Evolutionary conservation across 2,113 vertebrate species (phyloP), one percentile per base, ranked within the genome.

Genomic region (Miniopterus natalensis): DNA sequence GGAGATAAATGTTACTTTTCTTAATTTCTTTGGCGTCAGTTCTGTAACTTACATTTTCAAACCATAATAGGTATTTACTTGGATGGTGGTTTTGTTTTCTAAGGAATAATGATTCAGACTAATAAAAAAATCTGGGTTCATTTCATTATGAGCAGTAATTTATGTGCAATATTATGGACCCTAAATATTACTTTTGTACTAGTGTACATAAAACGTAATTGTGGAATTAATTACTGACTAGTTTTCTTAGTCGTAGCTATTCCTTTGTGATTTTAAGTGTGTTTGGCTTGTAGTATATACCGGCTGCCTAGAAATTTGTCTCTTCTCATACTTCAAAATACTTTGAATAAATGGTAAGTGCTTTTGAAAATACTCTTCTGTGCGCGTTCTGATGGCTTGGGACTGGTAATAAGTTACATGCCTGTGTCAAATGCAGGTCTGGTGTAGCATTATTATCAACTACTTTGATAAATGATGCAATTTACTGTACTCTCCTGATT

Each of bases 391-490:
- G 49, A 77, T 94, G 66, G 42, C 66, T 81, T 75, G 85, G 78
- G 59, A 94, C 74, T 63, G 45, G 88, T 55, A 84, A 77, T 95
- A 94, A 94, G 75, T 79, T 93, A 88, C 2, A 0, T 40, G 61
- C 40, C 55, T 53, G 15, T 95, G 93, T 94, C 93, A 87, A 92
- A 47, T 49, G 21, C 61, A 57, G 83, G 87, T 88, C 68, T 89
- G 63, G 36, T 79, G 23, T 63, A 70, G 66, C 84, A 93, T 94
- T 96, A 92, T 94, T 93, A 92, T 71, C 74, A 94, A 87, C 61
- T 96, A 36, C 70, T 84, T 95, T 97, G 95, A 96, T 89, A 90
- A 95, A 92, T 87, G 92, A 70, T 84, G 31, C 68, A 83, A 96
- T 97, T 96, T 94, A 88, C 79, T 90, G 8, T 57, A 49, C n/a